Evolutionary conservation across 2,888 invertebrate genomes (phyloP).

Genomic region (Ferrisia virgata): DNA sequence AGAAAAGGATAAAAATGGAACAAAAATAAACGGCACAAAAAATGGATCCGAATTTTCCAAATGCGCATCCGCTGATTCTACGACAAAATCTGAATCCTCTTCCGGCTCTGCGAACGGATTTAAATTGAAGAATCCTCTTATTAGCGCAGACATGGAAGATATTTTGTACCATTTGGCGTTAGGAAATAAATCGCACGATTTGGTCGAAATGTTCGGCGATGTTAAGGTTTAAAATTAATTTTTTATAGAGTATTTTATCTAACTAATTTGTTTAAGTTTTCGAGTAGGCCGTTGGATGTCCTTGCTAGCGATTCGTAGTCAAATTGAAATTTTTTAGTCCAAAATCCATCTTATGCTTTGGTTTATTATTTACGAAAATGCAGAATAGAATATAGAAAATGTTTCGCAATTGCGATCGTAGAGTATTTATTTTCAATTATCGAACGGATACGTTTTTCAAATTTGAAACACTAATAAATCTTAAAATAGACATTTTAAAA

Average conservation of each 20-base stretch:
- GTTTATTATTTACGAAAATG: no score
- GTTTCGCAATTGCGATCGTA: no score
- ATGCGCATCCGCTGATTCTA: neutral
- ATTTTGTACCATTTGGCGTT: slow-evolving; percentile 84
- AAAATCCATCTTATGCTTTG: no score
- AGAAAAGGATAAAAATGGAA: neutral
- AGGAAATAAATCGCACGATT: slow-evolving; percentile 84
- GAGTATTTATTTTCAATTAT: no score
- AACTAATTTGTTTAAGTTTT: no score
- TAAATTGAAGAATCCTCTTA: slow-evolving; percentile 79
- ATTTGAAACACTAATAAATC: no score
- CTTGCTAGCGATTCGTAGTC: no score
- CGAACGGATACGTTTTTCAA: no score
- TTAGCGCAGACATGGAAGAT: slow-evolving; percentile 89
- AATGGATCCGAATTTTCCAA: neutral
- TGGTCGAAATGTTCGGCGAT: slow-evolving; percentile 92
- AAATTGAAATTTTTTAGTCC: no score
- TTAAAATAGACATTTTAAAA: no score
- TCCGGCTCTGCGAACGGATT: slow-evolving; percentile 58
- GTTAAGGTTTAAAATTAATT: slow-evolving; percentile 68
- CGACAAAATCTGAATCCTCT: neutral
- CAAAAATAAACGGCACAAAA: neutral
- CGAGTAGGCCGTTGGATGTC: no score
- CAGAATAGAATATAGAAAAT: no score
- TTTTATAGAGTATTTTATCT: slow-evolving; percentile 13